Percentiles rank a stretch among this genome's conserved stretches.
Conservation (phyloP, 2,888 invertebrate species). For the Lumbricus terrestris region DNA sequence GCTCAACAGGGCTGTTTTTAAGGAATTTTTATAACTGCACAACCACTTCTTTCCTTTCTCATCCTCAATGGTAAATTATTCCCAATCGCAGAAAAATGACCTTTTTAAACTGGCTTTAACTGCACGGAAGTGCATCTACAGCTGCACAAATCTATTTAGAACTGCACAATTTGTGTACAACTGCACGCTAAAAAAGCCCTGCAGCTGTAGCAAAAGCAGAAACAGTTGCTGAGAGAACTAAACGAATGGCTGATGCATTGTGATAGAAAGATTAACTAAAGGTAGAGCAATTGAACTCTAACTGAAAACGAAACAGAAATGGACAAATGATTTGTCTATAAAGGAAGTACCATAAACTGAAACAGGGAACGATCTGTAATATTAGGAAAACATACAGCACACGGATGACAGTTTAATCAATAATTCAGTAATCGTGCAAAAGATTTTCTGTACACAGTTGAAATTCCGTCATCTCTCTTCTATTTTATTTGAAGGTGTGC, state of each 20-base stretch:
- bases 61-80: no score
- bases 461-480: not conserved
- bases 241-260: not conserved
- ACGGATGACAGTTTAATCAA: not conserved
- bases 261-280: not conserved
- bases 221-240: not conserved
- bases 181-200: no score
- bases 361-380: not conserved
- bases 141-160: no score
- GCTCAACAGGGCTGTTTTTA: no score
- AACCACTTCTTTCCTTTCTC: no score
- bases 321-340: not conserved
- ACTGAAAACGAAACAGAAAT: not conserved
- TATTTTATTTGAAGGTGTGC: not conserved
- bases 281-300: not conserved
- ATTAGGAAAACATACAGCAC: not conserved
- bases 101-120: no score
- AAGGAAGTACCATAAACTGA: not conserved
- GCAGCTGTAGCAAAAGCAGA: no score
- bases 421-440: not conserved
- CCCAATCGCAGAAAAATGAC: no score
- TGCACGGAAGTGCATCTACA: no score
- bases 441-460: not conserved
- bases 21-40: no score
- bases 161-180: no score